Evolutionary conservation across 2,113 vertebrate species (phyloP).

Genomic region (Tichodroma muraria): DNA sequence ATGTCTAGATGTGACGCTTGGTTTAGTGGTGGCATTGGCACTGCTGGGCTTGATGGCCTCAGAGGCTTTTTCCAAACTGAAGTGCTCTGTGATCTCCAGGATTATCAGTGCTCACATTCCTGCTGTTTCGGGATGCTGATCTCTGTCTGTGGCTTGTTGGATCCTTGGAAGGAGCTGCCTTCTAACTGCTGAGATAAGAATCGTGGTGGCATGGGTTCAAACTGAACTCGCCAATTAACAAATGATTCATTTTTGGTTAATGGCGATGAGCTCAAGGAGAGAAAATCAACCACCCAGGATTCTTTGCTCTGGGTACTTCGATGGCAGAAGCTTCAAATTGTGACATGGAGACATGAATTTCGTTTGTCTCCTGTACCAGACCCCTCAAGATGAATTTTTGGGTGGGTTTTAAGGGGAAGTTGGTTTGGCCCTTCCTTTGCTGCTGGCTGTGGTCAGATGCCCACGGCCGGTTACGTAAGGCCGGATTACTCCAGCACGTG

Average conservation of each 20-base stretch:
- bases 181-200: neutral
- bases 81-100: neutral
- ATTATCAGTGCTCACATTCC: neutral
- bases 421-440: neutral
- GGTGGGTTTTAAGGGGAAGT: neutral
- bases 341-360: rapidly evolving
- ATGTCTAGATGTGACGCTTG: neutral
- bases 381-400: neutral
- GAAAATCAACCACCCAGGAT: neutral
- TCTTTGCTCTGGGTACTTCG: neutral
- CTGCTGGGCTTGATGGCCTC: neutral
- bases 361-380: neutral
- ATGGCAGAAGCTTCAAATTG: neutral
- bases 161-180: neutral
- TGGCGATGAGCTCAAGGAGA: neutral
- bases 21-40: neutral
- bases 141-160: neutral
- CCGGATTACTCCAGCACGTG: neutral
- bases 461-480: neutral
- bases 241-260: neutral
- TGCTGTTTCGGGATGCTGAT: neutral
- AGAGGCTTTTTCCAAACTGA: neutral
- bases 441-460: neutral
- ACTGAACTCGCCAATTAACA: neutral
- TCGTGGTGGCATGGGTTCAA: rapidly evolving